Percentiles rank a stretch among this genome's conserved stretches.
These are phyloP conservation scores for Muntiacus muntjak DNA, from an alignment of 2,113 vertebrate genomes.

Conservation along the genomic window DNA sequence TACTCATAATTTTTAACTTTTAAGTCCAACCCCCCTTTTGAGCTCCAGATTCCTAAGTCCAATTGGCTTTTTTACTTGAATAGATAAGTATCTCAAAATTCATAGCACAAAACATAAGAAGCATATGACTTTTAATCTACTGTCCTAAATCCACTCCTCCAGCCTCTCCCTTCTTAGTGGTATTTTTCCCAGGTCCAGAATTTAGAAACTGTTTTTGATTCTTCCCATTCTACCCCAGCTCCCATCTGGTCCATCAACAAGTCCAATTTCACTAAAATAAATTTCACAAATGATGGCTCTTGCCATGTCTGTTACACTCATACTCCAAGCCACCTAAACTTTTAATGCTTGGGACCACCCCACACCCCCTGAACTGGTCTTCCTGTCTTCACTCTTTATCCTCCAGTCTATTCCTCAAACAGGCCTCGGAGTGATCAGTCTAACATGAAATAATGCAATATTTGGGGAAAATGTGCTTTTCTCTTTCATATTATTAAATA, in stretches of 20 bases:
- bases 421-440: neutral
- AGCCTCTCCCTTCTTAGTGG: neutral
- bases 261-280: neutral
- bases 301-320: neutral
- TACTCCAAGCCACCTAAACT: neutral
- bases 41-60: neutral
- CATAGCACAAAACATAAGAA: neutral
- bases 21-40: neutral
- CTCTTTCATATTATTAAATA: neutral
- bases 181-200: neutral
- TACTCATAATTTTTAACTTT: neutral
- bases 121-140: neutral
- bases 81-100: neutral
- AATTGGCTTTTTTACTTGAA: neutral
- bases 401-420: neutral
- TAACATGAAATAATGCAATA: neutral
- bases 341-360: neutral
- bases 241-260: neutral
- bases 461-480: neutral
- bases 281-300: neutral
- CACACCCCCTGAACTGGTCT: neutral
- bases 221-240: neutral
- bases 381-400: neutral
- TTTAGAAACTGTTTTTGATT: neutral
- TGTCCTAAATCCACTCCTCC: neutral